A percentile compares a stretch with the other conserved stretches of the same genome.
Conservation (phyloP, 2,888 invertebrate species). For the Deilephila elpenor region DNA sequence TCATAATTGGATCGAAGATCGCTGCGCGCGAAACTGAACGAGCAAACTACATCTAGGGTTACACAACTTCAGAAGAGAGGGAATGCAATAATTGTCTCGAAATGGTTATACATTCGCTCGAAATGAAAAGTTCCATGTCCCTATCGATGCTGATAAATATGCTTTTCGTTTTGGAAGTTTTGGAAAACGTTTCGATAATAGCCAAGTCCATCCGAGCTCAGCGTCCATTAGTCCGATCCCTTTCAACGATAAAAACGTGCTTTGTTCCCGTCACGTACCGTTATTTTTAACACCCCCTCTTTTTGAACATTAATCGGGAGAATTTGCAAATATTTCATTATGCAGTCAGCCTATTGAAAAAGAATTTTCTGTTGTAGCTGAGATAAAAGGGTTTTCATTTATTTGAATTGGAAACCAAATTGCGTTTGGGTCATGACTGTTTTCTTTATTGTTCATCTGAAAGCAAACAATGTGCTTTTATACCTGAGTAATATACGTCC, state of each 20-base stretch:
- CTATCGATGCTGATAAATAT: constrained; percentile 42
- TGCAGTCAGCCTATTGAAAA: constrained; percentile 67
- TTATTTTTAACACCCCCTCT: constrained; percentile 72
- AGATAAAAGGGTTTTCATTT: constrained; percentile 69
- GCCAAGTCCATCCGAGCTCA: constrained; percentile 57
- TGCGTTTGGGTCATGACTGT: constrained; percentile 63
- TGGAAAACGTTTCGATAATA: constrained; percentile 52
- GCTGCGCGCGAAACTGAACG: constrained; percentile 4
- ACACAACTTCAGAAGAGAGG: not conserved
- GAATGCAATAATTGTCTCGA: not conserved
- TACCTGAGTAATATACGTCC: constrained; percentile 47
- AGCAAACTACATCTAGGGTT: not conserved
- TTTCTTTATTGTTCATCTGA: constrained; percentile 57
- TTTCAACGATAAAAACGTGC: constrained; percentile 75
- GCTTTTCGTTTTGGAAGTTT: constrained; percentile 41
- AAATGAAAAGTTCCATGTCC: constrained; percentile 24
- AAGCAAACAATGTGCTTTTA: constrained; percentile 57
- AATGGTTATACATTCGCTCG: not conserved
- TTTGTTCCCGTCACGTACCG: constrained; percentile 77
- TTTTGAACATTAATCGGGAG: constrained; percentile 66
- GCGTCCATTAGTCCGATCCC: constrained; percentile 73
- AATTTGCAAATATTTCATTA: constrained; percentile 74
- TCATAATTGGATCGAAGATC: constrained; percentile 20
- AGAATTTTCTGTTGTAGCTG: constrained; percentile 60
- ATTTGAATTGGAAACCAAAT: constrained; percentile 65